Conservation (phyloP, 2,888 invertebrate species). For the Onthophagus sagittarius region DNA sequence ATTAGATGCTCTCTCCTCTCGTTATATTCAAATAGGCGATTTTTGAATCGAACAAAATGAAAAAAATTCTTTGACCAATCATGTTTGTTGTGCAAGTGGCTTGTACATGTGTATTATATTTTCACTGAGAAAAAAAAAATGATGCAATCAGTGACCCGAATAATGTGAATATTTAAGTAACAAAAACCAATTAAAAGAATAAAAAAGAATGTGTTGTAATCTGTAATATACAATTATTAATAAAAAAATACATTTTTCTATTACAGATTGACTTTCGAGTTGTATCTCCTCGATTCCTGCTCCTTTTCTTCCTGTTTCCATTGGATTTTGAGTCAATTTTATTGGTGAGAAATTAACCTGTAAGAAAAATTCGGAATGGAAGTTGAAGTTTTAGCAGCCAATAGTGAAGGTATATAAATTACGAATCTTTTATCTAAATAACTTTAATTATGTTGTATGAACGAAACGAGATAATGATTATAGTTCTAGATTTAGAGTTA, state of each 20-base stretch:
- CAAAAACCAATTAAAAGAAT: neutral
- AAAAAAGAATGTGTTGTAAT: constrained; percentile 36
- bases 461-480: no score
- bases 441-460: no score
- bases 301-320: no score
- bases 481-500: no score
- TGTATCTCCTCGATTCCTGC: no score
- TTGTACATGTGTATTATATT: constrained; percentile 40
- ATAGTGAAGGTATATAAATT: no score
- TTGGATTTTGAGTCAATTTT: no score
- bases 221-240: constrained; percentile 34
- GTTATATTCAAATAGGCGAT: constrained; percentile 30
- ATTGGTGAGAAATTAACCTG: no score
- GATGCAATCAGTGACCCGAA: constrained; percentile 32
- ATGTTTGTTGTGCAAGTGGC: constrained; percentile 40
- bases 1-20: constrained; percentile 18
- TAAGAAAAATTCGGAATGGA: no score
- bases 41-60: constrained; percentile 33
- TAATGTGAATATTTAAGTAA: constrained; percentile 35
- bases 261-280: constrained; percentile 8
- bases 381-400: no score
- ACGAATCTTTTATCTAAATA: no score
- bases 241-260: constrained; percentile 37
- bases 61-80: constrained; percentile 42
- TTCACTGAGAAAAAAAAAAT: constrained; percentile 27